Conservation (phyloP, 2,113 vertebrate genomes). For the Opisthocomus hoazin region DNA sequence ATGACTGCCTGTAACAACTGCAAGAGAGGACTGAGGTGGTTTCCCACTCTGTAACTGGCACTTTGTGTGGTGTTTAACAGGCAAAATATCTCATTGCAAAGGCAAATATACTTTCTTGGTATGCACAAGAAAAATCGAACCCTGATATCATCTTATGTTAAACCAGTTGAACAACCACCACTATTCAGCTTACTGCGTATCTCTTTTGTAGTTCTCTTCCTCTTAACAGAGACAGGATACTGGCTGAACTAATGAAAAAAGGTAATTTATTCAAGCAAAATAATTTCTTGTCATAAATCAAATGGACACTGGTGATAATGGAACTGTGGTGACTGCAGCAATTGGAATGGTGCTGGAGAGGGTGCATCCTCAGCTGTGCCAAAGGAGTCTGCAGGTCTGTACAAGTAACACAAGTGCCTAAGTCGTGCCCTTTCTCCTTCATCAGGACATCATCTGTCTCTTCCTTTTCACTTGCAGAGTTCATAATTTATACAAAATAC, state of each 20-base stretch:
- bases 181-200: background rate
- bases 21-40: background rate
- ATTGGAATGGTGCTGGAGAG: background rate
- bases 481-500: slow-evolving; percentile 53
- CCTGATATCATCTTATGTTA: slow-evolving; percentile 28
- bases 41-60: background rate
- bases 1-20: background rate
- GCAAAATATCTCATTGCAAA: slow-evolving; percentile 32
- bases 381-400: background rate
- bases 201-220: background rate
- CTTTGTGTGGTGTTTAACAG: slow-evolving; percentile 4
- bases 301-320: background rate
- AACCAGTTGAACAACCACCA: slow-evolving; percentile 36
- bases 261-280: background rate
- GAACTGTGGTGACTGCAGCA: background rate
- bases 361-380: background rate
- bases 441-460: background rate
- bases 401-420: background rate
- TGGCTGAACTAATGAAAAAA: background rate
- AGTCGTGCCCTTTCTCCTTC: background rate
- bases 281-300: background rate
- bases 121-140: background rate
- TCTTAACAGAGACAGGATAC: background rate
- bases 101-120: slow-evolving; percentile 13
- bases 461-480: background rate